Evolutionary conservation across 1,140 invertebrate species (phyloP), one percentile per base, ranked within the genome.

Genomic region (Stegodyphus mimosarum): DNA sequence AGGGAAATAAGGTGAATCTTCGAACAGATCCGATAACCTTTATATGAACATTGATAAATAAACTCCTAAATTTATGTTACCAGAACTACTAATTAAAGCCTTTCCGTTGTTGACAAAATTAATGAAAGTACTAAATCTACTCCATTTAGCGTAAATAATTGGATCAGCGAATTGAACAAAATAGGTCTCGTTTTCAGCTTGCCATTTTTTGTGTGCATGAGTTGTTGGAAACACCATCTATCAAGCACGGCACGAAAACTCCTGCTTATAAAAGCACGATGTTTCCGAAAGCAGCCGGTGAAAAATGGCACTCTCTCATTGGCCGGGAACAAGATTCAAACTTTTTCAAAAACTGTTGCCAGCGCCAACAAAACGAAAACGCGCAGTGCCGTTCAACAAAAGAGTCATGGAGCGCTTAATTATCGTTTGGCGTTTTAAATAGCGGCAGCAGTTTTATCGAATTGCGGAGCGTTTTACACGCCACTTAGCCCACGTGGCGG

Each of bases 341-440:
- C 70, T 83, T 83, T 83, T 83, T 83, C 80, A 83, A 83, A 83
- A 83, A 83, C 80, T 83, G 80, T 83, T 83, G 80, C 80, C 80
- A 83, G 48, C 51, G 67, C 77, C 77, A 80, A 80, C 77, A 80
- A 80, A 80, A 80, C 52, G 77, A 80, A 80, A 71, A 80, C 69
- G 51, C 13, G 66, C 55, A 49, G 9, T 3, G 50, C n/a, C 52
- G 10, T 17, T 17, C 17, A 7, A 75, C 72, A 76, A 84, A 84
- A 83, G 80, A 81, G 18, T 69, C 51, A 72, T 50, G 48, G 75
- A 60, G 81, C 73, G 72, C 72, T 84, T 84, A 84, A 84, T 84
- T 84, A 84, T 63, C 81, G 81, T 84, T 84, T 84, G 72, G 81
- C 72, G 81, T 83, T 83, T 74, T 83, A 84, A 84, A 84, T 76